Base-by-base conservation (phyloP, 2,113 vertebrate genomes). In the Chaetura pelagica region DNA sequence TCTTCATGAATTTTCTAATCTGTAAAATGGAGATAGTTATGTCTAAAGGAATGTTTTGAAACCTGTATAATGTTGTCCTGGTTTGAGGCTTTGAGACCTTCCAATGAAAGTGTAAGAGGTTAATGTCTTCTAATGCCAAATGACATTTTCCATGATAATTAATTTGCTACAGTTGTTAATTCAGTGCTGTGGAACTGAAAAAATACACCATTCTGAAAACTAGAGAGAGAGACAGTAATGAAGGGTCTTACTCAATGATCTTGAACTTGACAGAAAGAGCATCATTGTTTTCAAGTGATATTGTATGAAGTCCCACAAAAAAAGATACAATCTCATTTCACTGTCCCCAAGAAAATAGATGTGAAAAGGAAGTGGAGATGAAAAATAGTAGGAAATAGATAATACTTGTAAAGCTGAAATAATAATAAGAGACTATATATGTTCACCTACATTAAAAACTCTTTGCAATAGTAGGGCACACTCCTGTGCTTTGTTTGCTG, bases 1-100 rank as follows among this genome's bases (percentile, higher is more conserved):
- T 91, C 22, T 91, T 85, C 40, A 69, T 67, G 93, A 52, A 58
- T 79, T 90, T 93, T 69, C 82, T 85, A 69, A 48, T 94, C 64
- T 89, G 61, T 84, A 48, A 87, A 96, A 85, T 51, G 32, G 78
- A 84, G 78, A 91, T 83, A 83, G 42, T 64, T 93, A 35, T 51
- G n/a, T 90, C 59, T 83, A 58, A 69, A 42, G 34, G 46, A 24
- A 80, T 85, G 48, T 87, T 89, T 78, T 15, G 55, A 91, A 93
- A 89, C 67, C 58, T 83, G 3, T 46, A 23, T 73, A 85, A 80
- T 42, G 30, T 66, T 87, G 38, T 38, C 38, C 38, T 38, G 38
- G 38, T 38, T 38, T 38, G 38, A 38, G 38, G 51, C 71, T 91
- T 95, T 73, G 72, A 89, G 76, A 20, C 81, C 63, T 84, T 80